These are phyloP conservation scores for Ips typographus DNA, from an alignment of 1,140 invertebrate genomes.

Conservation along the genomic window DNA sequence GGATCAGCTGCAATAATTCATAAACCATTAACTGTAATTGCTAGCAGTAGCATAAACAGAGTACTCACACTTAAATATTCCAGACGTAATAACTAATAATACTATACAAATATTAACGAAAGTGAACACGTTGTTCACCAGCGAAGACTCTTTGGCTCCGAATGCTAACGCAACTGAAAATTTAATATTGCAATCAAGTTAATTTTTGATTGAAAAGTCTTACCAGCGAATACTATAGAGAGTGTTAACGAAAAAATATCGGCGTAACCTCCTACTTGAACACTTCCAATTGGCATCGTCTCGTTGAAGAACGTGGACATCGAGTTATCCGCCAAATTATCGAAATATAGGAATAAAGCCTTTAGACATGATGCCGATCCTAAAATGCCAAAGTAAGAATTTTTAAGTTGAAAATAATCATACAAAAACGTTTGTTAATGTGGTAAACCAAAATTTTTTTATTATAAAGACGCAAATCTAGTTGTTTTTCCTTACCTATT, in stretches of 20 bases:
- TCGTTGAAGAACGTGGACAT: constrained; percentile 64
- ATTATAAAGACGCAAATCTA: background rate
- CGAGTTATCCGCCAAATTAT: constrained; percentile 63
- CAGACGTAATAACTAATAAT: constrained; percentile 69
- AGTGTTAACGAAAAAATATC: constrained; percentile 67
- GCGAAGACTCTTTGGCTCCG: constrained; percentile 75
- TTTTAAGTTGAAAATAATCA: background rate
- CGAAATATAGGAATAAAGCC: constrained; percentile 73
- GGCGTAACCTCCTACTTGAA: constrained; percentile 64
- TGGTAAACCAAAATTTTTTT: background rate
- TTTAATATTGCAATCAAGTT: constrained; percentile 20
- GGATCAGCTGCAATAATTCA: constrained; percentile 26
- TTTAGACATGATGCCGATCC: constrained; percentile 73
- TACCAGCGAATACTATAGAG: constrained; percentile 61
- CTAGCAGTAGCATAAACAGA: background rate
- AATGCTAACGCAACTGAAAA: constrained; percentile 58
- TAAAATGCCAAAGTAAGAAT: constrained; percentile 36
- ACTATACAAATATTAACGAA: constrained; percentile 71
- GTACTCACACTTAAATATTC: constrained; percentile 63
- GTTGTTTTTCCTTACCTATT: constrained; percentile 63
- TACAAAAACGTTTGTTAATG: constrained; percentile 12
- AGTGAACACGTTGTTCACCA: constrained; percentile 77
- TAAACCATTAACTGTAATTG: constrained; percentile 2
- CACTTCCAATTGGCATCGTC: constrained; percentile 59
- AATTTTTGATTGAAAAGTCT: constrained; percentile 1